phyloP scores from a whole-genome alignment of 2,797 vertebrate species.

The Brotula barbata region DNA sequence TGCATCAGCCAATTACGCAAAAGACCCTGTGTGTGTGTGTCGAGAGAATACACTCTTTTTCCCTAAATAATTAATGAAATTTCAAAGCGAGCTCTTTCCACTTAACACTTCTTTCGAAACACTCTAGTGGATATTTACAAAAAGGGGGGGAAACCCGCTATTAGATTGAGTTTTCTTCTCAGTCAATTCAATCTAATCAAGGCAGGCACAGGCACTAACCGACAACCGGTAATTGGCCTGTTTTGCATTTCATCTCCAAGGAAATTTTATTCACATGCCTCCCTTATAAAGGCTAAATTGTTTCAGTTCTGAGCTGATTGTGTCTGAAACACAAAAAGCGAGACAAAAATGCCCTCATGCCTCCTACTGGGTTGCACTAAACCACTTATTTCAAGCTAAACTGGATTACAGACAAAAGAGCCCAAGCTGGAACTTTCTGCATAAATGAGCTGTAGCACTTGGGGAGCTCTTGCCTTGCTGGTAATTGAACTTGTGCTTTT shows the following conservation, averaged over 20 bases:
- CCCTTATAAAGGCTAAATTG: conserved; percentile 78
- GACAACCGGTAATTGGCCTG: conserved; percentile 70
- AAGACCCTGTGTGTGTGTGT: conserved; percentile 11
- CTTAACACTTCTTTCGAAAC: conserved; percentile 33
- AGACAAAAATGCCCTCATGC: conserved; percentile 49
- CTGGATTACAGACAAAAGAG: conserved; percentile 80
- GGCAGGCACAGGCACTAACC: conserved; percentile 41
- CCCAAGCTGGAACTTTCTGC: conserved; percentile 74
- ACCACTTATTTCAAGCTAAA: conserved; percentile 85
- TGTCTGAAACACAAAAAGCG: conserved; percentile 63
- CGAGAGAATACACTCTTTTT: conserved; percentile 29
- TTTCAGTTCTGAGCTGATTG: conserved; percentile 81
- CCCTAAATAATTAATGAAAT: conserved; percentile 53
- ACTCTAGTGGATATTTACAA: conserved; percentile 10
- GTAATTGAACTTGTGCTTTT: conserved; percentile 77
- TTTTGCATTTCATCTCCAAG: conserved; percentile 78
- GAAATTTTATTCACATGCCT: conserved; percentile 77
- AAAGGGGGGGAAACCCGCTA: conserved; percentile 4
- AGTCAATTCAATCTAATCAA: conserved; percentile 57
- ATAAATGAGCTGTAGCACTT: conserved; percentile 60
- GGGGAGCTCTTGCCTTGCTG: conserved; percentile 56
- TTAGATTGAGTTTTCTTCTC: conserved; percentile 51
- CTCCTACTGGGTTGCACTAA: conserved; percentile 78
- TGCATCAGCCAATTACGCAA: conserved; percentile 47
- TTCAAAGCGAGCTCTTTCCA: conserved; percentile 34